Percentiles rank a stretch among this genome's conserved stretches.
Conservation (phyloP, 2,888 invertebrate species). For the Cheilosia scutellata region DNA sequence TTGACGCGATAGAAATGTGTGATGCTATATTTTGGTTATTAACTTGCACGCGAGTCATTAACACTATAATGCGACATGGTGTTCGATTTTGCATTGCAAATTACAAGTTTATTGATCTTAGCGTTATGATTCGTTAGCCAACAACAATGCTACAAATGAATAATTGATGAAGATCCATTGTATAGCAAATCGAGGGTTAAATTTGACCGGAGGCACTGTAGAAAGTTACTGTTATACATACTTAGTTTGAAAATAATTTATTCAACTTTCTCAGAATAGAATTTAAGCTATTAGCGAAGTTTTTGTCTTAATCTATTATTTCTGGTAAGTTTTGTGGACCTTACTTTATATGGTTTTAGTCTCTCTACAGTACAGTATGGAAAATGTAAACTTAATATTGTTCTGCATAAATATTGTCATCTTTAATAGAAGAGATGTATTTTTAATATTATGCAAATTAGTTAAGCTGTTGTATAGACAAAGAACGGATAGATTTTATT, state of each 20-base stretch:
- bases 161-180: conserved; percentile 16
- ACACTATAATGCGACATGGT: neutral
- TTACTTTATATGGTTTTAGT: neutral
- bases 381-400: too few species aligned
- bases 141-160: conserved; percentile 17
- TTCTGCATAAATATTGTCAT: too few species aligned
- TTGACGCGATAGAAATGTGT: neutral
- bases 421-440: too few species aligned
- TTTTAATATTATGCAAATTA: too few species aligned
- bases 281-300: neutral
- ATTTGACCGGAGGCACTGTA: conserved; percentile 1
- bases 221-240: conserved; percentile 19
- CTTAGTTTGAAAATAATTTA: conserved; percentile 5
- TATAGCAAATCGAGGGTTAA: neutral
- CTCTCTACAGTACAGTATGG: neutral
- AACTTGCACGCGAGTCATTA: neutral
- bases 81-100: conserved; percentile 14
- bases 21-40: conserved; percentile 1
- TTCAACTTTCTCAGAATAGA: conserved; percentile 51
- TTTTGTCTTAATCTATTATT: neutral
- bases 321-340: neutral
- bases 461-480: too few species aligned
- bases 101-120: conserved; percentile 26
- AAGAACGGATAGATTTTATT: too few species aligned
- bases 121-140: neutral